phyloP scores from a whole-genome alignment of 2,797 vertebrate genomes.

The Channallabes apus region DNA sequence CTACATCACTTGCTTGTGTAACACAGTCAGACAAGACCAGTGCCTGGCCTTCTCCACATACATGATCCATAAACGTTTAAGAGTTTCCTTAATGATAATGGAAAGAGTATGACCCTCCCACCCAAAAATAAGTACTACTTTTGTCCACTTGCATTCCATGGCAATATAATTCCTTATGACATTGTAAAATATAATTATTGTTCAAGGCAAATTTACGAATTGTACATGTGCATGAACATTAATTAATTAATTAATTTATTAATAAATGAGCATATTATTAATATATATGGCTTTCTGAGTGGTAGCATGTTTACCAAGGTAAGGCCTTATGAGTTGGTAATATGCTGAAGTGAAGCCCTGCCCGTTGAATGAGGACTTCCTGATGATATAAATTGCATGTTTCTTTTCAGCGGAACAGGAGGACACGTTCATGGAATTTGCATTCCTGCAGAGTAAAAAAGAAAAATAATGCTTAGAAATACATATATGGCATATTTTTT shows the following conservation, averaged over 20 bases:
- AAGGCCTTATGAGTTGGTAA: conserved; percentile 60
- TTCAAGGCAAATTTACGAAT: not conserved
- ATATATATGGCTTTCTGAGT: not conserved
- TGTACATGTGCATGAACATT: not conserved
- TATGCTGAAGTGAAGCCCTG: not conserved
- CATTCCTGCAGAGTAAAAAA: conserved; percentile 54
- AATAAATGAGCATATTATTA: not conserved
- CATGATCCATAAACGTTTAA: not conserved
- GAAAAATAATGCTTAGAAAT: not conserved
- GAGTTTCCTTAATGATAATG: not conserved
- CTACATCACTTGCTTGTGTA: not conserved
- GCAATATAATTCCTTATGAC: not conserved
- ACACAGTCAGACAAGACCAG: not conserved
- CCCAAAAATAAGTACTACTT: not conserved
- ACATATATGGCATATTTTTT: not conserved
- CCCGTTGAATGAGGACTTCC: conserved; percentile 58
- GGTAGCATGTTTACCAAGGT: conserved; percentile 58
- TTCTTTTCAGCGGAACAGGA: conserved; percentile 67
- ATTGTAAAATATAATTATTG: not conserved
- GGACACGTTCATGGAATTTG: conserved; percentile 54
- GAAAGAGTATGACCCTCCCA: not conserved
- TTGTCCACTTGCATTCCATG: not conserved
- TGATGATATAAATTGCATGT: conserved; percentile 60
- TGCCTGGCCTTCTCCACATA: not conserved
- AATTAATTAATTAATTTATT: not conserved